Evolutionary conservation across 1,140 invertebrate species (phyloP).

Genomic region (Euglossa dilemma): DNA sequence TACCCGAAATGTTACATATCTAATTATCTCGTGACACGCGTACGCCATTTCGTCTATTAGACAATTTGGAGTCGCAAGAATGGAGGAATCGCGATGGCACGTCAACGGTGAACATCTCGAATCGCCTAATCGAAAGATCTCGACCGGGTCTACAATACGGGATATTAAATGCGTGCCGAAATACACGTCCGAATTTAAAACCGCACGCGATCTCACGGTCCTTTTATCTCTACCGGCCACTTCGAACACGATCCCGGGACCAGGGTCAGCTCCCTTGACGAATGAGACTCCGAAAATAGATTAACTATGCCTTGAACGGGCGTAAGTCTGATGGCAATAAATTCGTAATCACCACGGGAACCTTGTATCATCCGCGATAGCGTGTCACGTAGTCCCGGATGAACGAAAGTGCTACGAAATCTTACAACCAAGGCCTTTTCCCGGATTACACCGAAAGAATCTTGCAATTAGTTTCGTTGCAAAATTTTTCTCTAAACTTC

Average conservation of each 20-base stretch:
- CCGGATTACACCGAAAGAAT: too few species aligned
- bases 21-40: not conserved
- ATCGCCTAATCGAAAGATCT: slow-evolving; percentile 4
- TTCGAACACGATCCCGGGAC: not conserved
- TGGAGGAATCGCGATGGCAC: not conserved
- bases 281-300: slow-evolving; percentile 15
- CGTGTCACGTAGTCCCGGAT: not conserved
- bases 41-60: too few species aligned
- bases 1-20: not conserved
- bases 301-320: not conserved
- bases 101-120: not conserved
- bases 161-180: slow-evolving; percentile 8
- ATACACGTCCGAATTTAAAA: slow-evolving; percentile 21
- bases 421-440: not conserved
- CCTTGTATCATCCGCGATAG: not conserved
- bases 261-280: not conserved
- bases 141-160: not conserved
- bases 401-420: not conserved
- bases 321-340: not conserved
- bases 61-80: not conserved
- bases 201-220: slow-evolving; percentile 13
- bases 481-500: too few species aligned
- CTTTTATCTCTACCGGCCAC: slow-evolving; percentile 14
- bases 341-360: not conserved
- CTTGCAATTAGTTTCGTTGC: too few species aligned